These are phyloP conservation scores for Centropristis striata DNA, from an alignment of 2,113 vertebrate genomes.

Conservation along the genomic window DNA sequence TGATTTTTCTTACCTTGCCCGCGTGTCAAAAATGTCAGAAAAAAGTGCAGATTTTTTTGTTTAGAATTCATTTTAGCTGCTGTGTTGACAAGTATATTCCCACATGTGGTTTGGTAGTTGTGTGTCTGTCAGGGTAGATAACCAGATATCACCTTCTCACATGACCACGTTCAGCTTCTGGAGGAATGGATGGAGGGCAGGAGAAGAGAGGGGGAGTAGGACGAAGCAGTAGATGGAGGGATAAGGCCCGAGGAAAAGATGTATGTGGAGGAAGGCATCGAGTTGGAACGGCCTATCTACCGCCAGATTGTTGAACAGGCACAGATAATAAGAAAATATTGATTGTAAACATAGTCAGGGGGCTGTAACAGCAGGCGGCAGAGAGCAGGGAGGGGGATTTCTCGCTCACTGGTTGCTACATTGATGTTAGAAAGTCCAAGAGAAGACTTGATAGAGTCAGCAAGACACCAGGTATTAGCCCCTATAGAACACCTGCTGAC, in stretches of 20 bases:
- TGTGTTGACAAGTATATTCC: background rate
- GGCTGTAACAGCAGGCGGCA: conserved; percentile 45
- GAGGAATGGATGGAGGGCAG: background rate
- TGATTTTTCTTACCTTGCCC: background rate
- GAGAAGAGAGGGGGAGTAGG: background rate
- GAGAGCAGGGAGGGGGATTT: conserved; percentile 14
- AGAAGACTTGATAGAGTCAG: conserved; percentile 45
- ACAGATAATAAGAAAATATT: conserved; percentile 76
- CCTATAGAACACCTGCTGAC: conserved; percentile 44
- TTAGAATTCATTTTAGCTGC: background rate
- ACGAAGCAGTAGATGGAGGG: conserved; percentile 9
- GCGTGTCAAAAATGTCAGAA: background rate
- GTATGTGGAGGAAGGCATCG: conserved; percentile 33
- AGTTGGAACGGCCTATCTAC: conserved; percentile 62
- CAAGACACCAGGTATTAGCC: conserved; percentile 17
- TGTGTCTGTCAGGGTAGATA: background rate
- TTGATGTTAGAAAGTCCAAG: background rate
- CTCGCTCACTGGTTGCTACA: conserved; percentile 27
- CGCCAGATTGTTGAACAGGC: conserved; percentile 71
- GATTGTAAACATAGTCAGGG: conserved; percentile 72
- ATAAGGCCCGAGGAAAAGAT: conserved; percentile 30
- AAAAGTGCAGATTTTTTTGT: background rate
- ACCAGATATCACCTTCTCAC: background rate
- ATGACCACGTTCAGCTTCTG: conserved; percentile 36
- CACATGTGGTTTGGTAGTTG: background rate